Evolutionary conservation across 1,140 invertebrate genomes (phyloP), one percentile per base, ranked within the genome.

Genomic region (Babylonia areolata): DNA sequence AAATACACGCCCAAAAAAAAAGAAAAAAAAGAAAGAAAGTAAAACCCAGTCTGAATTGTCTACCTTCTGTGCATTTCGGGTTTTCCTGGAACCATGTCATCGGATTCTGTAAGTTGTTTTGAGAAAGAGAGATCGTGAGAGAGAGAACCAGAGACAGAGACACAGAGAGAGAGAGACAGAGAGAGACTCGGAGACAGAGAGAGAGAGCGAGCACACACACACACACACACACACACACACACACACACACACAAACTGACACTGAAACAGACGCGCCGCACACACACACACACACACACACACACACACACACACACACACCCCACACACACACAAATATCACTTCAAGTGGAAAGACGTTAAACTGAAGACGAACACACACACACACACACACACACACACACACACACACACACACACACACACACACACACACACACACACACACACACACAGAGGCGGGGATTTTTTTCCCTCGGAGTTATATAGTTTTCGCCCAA

Each of bases 231-330:
- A 73, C 69, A 73, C 69, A 73, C 69, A 73, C 69, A 35, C 69
- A 73, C 69, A 73, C 69, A 73, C 69, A 73, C 69, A 73, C 69
- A 73, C 69, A 73, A 17, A 73, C 69, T 33, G 28, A 73, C 69
- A 73, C 69, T 33, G 28, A 73, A 17, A 73, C 69, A 73, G 28
- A 73, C 69, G 35, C 69, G 35, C 69, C 69, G 35, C 69, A 73
- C 69, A 73, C 69, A 73, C 69, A 73, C 69, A 73, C 20, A 73
- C 69, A 35, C 31, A 35, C 69, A 20, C 17, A 69, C 64, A 69
- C 17, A 20, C 17, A 69, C 64, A 69, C n/a, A 20, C 17, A 69
- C 64, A n/a, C n/a, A n/a, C n/a, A n/a, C n/a, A n/a, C n/a, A n/a
- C n/a, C 42, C 15, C 15, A 6, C 42, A 46, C 15, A 6, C 42